phyloP scores from a whole-genome alignment of 2,113 vertebrate genomes.

The Elanus axillaris region DNA sequence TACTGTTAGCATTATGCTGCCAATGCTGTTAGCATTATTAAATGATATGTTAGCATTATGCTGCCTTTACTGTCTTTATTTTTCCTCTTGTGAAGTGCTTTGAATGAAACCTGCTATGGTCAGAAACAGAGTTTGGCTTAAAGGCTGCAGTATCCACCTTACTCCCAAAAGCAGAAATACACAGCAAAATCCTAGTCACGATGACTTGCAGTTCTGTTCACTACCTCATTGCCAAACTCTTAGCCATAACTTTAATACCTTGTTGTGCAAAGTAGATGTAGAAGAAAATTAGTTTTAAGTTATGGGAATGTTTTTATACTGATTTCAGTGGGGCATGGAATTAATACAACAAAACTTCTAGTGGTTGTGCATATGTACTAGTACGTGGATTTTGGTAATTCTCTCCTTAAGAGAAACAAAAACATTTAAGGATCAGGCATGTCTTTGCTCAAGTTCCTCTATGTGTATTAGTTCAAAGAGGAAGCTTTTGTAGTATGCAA shows the following conservation, averaged over 20 bases:
- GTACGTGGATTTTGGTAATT: neutral
- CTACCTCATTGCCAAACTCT: neutral
- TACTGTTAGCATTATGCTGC: neutral
- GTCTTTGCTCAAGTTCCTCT: neutral
- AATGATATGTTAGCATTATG: neutral
- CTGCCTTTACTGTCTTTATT: neutral
- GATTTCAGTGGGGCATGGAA: neutral
- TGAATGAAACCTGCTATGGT: neutral
- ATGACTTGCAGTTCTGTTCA: constrained; percentile 1
- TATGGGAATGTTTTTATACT: neutral
- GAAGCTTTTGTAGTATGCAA: neutral
- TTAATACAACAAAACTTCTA: neutral
- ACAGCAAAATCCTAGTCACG: neutral
- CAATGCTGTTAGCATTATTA: neutral
- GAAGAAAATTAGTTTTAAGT: neutral
- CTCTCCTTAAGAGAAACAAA: neutral
- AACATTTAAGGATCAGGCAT: neutral
- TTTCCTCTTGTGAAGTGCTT: neutral
- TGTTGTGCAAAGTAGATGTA: neutral
- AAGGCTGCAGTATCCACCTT: neutral
- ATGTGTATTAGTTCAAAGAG: neutral
- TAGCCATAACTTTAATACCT: neutral
- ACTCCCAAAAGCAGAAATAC: neutral
- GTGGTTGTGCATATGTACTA: neutral
- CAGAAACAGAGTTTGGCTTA: neutral